Percentiles rank a stretch among this genome's conserved stretches.
Evolutionary conservation across 2,888 invertebrate genomes (phyloP).

Genomic region (Julus scandinavius): DNA sequence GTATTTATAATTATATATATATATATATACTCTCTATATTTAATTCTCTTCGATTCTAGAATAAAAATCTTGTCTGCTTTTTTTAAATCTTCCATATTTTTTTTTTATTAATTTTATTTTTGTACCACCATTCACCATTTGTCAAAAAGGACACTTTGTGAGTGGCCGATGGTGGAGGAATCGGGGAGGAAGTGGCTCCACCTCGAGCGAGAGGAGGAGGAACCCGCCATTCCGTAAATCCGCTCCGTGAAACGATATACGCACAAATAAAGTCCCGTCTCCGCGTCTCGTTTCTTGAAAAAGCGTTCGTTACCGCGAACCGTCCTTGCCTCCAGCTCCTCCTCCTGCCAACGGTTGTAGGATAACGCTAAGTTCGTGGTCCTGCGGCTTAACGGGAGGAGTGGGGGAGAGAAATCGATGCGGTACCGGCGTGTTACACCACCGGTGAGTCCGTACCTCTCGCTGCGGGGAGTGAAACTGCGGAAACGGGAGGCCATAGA

Average conservation of each 20-base stretch:
- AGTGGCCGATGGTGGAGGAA: slow-evolving; percentile 49
- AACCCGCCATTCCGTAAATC: slow-evolving; percentile 13
- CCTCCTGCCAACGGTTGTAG: neutral
- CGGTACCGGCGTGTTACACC: neutral
- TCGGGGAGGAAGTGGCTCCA: neutral
- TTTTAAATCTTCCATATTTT: slow-evolving; percentile 39
- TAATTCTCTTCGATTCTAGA: slow-evolving; percentile 40
- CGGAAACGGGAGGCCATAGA: neutral
- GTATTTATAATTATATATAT: slow-evolving; percentile 47
- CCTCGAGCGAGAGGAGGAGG: neutral
- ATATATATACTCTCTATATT: slow-evolving; percentile 48
- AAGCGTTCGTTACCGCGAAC: neutral
- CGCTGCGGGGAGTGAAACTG: neutral
- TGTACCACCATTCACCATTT: slow-evolving; percentile 50
- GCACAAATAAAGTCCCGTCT: neutral
- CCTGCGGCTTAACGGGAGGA: too few species aligned
- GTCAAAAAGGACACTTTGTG: slow-evolving; percentile 50
- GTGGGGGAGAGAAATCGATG: too few species aligned
- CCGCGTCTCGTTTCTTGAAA: neutral
- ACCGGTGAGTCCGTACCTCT: neutral
- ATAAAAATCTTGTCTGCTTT: slow-evolving; percentile 44
- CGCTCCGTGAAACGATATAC: neutral
- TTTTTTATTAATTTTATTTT: slow-evolving; percentile 26
- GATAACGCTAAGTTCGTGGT: neutral
- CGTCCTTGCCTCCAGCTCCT: neutral